A percentile compares a stretch with the other conserved stretches of the same genome.
Conservation (phyloP, 1,140 invertebrate species). For the Zophobas morio region DNA sequence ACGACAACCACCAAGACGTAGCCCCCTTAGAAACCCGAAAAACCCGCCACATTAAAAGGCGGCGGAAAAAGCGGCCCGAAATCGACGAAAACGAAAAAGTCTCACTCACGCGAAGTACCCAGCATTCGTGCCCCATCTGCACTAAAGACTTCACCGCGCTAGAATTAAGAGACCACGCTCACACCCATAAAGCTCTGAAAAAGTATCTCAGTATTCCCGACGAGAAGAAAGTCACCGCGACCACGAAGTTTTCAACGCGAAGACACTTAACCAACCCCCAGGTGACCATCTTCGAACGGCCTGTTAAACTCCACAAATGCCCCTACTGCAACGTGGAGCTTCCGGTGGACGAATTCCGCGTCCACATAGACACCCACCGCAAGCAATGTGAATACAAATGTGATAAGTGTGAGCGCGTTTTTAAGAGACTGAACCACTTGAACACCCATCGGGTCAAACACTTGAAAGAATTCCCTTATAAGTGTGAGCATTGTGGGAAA, state of each 20-base stretch:
- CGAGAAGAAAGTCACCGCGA: slow-evolving; percentile 45
- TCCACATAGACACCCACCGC: slow-evolving; percentile 53
- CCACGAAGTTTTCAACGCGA: slow-evolving; percentile 44
- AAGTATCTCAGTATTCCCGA: slow-evolving; percentile 55
- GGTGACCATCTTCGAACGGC: slow-evolving; percentile 32
- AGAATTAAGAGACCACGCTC: slow-evolving; percentile 52
- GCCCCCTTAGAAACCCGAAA: neutral
- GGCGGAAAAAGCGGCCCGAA: neutral
- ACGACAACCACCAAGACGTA: slow-evolving; percentile 1
- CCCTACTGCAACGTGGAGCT: slow-evolving; percentile 48
- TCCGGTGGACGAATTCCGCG: slow-evolving; percentile 44
- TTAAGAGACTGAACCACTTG: slow-evolving; percentile 55
- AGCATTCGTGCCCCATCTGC: slow-evolving; percentile 56
- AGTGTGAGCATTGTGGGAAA: slow-evolving; percentile 56
- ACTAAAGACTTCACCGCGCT: slow-evolving; percentile 52
- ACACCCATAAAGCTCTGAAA: slow-evolving; percentile 54
- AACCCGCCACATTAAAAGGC: slow-evolving; percentile 22
- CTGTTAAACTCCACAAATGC: slow-evolving; percentile 51
- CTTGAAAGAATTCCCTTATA: slow-evolving; percentile 56
- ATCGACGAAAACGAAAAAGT: neutral
- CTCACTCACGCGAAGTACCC: neutral
- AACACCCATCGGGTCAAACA: slow-evolving; percentile 56
- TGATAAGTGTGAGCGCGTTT: slow-evolving; percentile 55
- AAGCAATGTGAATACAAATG: slow-evolving; percentile 54
- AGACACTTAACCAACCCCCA: neutral